A percentile compares a stretch with the other conserved stretches of the same genome.
phyloP scores from a whole-genome alignment of 2,888 invertebrate species.

The Dicyrtomina minuta region DNA sequence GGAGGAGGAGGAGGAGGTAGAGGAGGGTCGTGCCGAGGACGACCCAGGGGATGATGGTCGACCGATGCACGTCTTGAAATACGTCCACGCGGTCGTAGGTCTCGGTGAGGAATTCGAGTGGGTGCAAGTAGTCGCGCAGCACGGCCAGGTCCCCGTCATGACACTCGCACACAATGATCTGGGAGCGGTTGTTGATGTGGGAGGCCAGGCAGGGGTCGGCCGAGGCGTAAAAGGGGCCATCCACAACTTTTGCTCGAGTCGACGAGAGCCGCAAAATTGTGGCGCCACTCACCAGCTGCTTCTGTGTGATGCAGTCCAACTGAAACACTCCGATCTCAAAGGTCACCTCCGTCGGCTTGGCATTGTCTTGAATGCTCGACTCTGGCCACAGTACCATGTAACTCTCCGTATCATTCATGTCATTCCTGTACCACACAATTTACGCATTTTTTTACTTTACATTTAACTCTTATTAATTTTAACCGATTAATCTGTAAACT shows the following conservation, averaged over 20 bases:
- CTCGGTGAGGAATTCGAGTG: conserved; percentile 1
- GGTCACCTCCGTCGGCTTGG: background rate
- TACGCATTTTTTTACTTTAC: too few relatives aligned
- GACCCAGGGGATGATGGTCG: conserved; percentile 16
- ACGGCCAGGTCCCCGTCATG: background rate
- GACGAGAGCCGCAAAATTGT: too few relatives aligned
- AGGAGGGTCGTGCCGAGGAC: background rate
- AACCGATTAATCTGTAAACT: too few relatives aligned
- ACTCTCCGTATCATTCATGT: background rate
- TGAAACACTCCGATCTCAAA: background rate
- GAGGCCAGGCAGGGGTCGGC: too few relatives aligned
- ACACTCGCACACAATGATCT: too few relatives aligned
- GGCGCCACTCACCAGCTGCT: too few relatives aligned
- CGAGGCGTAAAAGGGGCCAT: too few relatives aligned
- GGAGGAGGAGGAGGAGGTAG: conserved; percentile 9
- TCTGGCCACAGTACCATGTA: conserved; percentile 8
- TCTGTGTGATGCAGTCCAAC: background rate
- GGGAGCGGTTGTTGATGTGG: background rate
- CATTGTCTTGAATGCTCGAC: background rate
- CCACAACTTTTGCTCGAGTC: too few relatives aligned
- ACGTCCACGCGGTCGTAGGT: background rate
- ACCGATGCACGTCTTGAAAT: background rate
- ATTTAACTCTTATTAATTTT: too few relatives aligned
- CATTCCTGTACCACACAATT: background rate
- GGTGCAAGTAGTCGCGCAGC: background rate